phyloP scores from a whole-genome alignment of 2,888 invertebrate species.

The Drosophila nigritarsus region DNA sequence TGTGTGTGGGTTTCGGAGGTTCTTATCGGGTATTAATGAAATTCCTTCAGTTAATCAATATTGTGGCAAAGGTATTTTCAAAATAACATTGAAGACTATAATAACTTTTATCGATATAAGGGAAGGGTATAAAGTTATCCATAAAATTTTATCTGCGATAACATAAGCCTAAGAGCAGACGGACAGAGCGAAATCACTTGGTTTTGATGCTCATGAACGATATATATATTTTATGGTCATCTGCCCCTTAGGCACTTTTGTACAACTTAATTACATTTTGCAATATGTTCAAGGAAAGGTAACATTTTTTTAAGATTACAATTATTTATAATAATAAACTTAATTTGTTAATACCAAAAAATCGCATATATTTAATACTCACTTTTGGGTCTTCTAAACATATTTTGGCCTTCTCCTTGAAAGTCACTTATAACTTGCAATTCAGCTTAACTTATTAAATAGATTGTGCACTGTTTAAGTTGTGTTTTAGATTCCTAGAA shows the following conservation, averaged over 20 bases:
- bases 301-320: not conserved
- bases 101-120: not conserved
- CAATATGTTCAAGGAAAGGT: not conserved
- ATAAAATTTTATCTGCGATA: not conserved
- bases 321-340: not conserved
- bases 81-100: not conserved
- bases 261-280: not conserved
- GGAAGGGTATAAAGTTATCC: not conserved
- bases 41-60: not conserved
- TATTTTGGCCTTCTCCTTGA: constrained; percentile 3
- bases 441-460: not conserved
- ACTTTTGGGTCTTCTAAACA: constrained; percentile 51
- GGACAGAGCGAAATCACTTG: not conserved
- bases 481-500: not conserved
- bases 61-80: not conserved
- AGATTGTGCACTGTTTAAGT: constrained; percentile 9
- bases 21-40: not conserved
- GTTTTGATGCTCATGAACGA: not conserved
- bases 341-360: not conserved
- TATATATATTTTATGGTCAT: not conserved
- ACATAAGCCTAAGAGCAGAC: not conserved
- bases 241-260: not conserved
- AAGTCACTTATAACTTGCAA: not conserved
- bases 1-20: not conserved
- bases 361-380: constrained; percentile 25